Conservation (phyloP, 2,888 invertebrate species). For the Pseudococcus jackbeardsleyi region DNA sequence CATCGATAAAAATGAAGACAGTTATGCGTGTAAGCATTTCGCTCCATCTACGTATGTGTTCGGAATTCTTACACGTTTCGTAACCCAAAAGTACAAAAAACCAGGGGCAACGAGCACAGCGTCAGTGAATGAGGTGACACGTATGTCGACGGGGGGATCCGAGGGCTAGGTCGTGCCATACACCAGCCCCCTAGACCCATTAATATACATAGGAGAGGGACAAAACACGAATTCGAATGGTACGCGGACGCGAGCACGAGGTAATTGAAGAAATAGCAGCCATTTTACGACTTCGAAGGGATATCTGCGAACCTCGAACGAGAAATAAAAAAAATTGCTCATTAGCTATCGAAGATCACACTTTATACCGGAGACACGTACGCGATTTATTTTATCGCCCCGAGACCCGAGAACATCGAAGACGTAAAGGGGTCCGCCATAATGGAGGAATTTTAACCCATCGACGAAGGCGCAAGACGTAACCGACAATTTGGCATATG, state of each 20-base stretch:
- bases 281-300: not conserved
- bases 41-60: constrained; percentile 16
- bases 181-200: not conserved
- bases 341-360: not conserved
- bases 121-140: not conserved
- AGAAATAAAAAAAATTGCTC: not conserved
- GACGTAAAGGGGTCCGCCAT: not conserved
- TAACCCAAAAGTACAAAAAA: not conserved
- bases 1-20: constrained; percentile 58
- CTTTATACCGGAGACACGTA: not conserved
- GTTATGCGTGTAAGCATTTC: constrained; percentile 58
- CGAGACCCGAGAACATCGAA: not conserved
- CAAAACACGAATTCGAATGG: too few species aligned
- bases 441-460: not conserved
- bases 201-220: not conserved
- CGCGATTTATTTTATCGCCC: not conserved
- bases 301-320: not conserved
- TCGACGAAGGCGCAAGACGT: not conserved
- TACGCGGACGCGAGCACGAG: not conserved
- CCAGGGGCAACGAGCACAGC: not conserved
- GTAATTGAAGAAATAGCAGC: not conserved
- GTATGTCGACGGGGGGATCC: not conserved
- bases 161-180: not conserved
- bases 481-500: not conserved
- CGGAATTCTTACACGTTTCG: not conserved